Conservation (phyloP, 2,113 vertebrate genomes). For the Actenoides lindsayi region DNA sequence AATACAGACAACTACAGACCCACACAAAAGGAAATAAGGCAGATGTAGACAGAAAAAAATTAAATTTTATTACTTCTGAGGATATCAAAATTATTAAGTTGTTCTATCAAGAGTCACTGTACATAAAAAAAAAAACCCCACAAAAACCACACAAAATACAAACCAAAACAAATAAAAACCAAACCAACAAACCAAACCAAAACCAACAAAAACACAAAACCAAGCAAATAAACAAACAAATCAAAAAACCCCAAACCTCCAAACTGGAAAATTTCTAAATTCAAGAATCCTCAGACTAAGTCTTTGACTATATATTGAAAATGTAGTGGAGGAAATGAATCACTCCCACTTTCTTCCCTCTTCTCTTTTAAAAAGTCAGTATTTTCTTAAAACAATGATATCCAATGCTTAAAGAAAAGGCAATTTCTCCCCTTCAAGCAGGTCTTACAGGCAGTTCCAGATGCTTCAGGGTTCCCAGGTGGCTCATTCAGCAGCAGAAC, state of each 20-base stretch:
- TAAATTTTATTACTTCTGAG: neutral
- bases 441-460: neutral
- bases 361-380: neutral
- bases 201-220: no score
- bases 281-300: neutral
- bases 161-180: no score
- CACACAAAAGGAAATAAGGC: neutral
- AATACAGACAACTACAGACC: neutral
- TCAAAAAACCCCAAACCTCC: no score
- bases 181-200: no score
- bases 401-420: neutral
- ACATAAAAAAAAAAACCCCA: neutral
- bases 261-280: neutral
- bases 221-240: no score
- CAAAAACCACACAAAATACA: neutral
- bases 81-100: neutral
- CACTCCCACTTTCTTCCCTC: rapidly evolving
- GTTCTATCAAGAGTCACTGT: neutral
- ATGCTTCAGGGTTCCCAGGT: neutral
- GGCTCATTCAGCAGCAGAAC: neutral
- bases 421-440: neutral
- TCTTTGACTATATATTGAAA: neutral
- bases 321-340: neutral
- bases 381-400: neutral
- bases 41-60: neutral